These are phyloP conservation scores for Agrochola circellaris DNA, from an alignment of 2,888 invertebrate genomes.

Conservation along the genomic window DNA sequence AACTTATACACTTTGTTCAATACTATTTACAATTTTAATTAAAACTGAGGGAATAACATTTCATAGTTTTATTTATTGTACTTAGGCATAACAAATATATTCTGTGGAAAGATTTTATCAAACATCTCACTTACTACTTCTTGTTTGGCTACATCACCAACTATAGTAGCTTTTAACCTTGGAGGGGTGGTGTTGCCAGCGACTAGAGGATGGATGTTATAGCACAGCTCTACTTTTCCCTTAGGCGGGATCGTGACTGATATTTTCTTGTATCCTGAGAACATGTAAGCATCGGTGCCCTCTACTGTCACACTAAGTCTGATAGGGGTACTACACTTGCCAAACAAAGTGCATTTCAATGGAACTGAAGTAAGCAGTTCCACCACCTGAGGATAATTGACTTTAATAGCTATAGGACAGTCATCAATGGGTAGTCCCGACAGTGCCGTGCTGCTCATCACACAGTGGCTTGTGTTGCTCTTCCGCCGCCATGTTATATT, in stretches of 20 bases:
- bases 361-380: constrained; percentile 93
- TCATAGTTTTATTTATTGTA: constrained; percentile 86
- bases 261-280: constrained; percentile 97
- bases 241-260: constrained; percentile 91
- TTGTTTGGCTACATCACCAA: constrained; percentile 83
- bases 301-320: constrained; percentile 94
- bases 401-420: constrained; percentile 91
- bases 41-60: constrained; percentile 72
- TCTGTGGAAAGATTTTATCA: constrained; percentile 87
- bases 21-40: constrained; percentile 82
- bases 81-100: constrained; percentile 90
- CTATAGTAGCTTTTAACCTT: constrained; percentile 88
- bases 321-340: constrained; percentile 93
- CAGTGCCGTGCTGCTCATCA: constrained; percentile 90
- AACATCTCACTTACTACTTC: constrained; percentile 87
- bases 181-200: constrained; percentile 94
- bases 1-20: constrained; percentile 85
- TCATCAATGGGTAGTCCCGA: constrained; percentile 91
- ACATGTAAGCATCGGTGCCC: constrained; percentile 97
- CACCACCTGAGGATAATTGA: constrained; percentile 93
- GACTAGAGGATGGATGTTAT: constrained; percentile 95
- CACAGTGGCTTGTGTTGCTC: constrained; percentile 76
- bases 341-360: constrained; percentile 93
- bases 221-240: constrained; percentile 91
- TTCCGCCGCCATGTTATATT: constrained; percentile 87